Evolutionary conservation across 2,113 vertebrate species (phyloP).

Genomic region (Prunella himalayana): DNA sequence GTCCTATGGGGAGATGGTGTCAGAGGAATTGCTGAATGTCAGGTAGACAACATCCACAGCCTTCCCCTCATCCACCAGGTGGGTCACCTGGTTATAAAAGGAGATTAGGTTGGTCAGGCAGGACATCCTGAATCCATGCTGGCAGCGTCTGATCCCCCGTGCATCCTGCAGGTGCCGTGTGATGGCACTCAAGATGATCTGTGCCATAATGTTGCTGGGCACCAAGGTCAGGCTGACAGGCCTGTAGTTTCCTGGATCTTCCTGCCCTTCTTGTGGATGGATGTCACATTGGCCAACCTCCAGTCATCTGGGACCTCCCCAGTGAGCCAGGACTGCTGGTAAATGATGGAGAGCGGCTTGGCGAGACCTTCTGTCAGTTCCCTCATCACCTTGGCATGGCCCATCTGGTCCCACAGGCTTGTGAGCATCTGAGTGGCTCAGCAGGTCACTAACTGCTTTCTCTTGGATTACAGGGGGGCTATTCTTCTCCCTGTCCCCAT

Average conservation of each 20-base stretch:
- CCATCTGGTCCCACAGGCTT: not conserved
- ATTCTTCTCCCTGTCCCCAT: not conserved
- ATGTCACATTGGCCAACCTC: not conserved
- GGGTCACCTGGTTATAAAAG: not conserved
- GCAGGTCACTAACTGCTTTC: not conserved
- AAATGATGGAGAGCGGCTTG: rapidly evolving
- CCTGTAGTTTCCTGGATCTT: not conserved
- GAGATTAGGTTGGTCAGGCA: not conserved
- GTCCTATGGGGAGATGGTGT: not conserved
- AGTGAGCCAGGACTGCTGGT: not conserved
- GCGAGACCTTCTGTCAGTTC: rapidly evolving
- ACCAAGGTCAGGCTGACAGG: not conserved
- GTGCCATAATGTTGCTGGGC: rapidly evolving
- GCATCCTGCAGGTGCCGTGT: rapidly evolving
- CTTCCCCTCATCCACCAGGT: rapidly evolving
- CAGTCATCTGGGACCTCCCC: not conserved
- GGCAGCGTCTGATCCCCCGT: rapidly evolving
- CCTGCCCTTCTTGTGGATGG: not conserved
- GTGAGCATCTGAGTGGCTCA: not conserved
- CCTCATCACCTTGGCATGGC: not conserved
- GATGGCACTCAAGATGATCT: not conserved
- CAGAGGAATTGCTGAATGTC: not conserved
- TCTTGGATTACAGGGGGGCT: not conserved
- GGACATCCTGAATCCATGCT: not conserved
- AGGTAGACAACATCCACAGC: not conserved